Conservation (phyloP, 35 echinoderm and acorn worm species). For the Chiridota heheva region DNA sequence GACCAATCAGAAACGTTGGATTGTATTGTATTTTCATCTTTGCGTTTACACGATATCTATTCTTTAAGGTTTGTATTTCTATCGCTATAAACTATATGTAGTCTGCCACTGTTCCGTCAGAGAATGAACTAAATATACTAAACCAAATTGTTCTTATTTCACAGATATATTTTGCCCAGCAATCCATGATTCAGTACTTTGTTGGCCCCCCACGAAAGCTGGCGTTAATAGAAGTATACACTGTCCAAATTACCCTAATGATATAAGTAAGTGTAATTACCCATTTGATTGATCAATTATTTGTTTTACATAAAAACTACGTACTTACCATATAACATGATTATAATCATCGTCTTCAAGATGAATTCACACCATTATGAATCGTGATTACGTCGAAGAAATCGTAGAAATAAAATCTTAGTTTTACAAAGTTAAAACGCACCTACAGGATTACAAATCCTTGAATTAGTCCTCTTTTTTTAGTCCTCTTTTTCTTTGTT, state of each 20-base stretch:
- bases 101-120: no score
- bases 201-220: slow-evolving; percentile 57
- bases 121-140: no score
- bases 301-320: neutral
- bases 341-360: neutral
- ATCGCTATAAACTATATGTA: no score
- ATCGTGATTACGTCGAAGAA: neutral
- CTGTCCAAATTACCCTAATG: slow-evolving; percentile 19
- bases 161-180: slow-evolving; percentile 31
- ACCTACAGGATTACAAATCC: no score
- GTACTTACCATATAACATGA: neutral
- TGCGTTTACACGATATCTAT: no score
- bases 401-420: neutral
- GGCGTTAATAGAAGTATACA: slow-evolving; percentile 33
- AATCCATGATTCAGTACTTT: slow-evolving; percentile 37
- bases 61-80: no score
- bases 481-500: no score
- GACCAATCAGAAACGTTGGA: no score
- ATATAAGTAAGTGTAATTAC: neutral
- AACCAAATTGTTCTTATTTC: no score
- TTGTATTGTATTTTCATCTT: no score
- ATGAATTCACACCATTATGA: neutral
- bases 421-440: neutral
- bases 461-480: no score
- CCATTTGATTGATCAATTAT: neutral